A percentile compares a stretch with the other conserved stretches of the same genome.
Evolutionary conservation across 2,113 vertebrate genomes (phyloP).

Genomic region (Nycticryphes semicollaris): DNA sequence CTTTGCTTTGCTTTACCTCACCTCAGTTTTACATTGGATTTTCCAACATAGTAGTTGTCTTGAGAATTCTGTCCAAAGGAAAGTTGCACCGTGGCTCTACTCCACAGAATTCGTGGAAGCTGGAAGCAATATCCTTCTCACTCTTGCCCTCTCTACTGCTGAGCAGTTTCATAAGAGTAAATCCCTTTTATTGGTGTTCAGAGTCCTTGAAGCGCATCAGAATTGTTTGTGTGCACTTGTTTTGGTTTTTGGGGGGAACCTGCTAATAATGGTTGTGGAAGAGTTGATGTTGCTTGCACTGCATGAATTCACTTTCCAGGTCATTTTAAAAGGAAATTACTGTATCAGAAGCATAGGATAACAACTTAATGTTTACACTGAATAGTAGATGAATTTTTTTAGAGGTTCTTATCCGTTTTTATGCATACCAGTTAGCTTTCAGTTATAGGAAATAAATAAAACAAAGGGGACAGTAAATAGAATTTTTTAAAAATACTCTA

Average conservation of each 20-base stretch:
- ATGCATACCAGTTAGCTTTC: not conserved
- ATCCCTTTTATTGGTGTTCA: not conserved
- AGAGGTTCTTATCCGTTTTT: not conserved
- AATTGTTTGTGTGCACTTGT: not conserved
- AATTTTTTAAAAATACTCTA: not conserved
- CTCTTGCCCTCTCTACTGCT: not conserved
- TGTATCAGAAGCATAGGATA: not conserved
- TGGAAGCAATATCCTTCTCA: not conserved
- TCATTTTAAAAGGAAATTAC: slow-evolving; percentile 10
- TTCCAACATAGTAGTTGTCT: not conserved
- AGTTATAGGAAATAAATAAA: not conserved
- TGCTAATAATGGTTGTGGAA: not conserved
- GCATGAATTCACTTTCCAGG: not conserved
- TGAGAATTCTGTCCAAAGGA: not conserved
- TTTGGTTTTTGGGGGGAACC: not conserved
- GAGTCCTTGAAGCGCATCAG: not conserved
- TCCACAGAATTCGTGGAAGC: not conserved
- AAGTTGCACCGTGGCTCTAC: not conserved
- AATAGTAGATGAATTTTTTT: not conserved
- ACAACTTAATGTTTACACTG: not conserved
- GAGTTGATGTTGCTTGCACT: not conserved
- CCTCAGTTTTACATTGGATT: not conserved
- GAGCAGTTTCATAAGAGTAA: not conserved
- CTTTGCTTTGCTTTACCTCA: not conserved
- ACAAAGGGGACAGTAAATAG: not conserved